Conservation (phyloP, 2,113 vertebrate genomes). For the Lagopus muta region DNA sequence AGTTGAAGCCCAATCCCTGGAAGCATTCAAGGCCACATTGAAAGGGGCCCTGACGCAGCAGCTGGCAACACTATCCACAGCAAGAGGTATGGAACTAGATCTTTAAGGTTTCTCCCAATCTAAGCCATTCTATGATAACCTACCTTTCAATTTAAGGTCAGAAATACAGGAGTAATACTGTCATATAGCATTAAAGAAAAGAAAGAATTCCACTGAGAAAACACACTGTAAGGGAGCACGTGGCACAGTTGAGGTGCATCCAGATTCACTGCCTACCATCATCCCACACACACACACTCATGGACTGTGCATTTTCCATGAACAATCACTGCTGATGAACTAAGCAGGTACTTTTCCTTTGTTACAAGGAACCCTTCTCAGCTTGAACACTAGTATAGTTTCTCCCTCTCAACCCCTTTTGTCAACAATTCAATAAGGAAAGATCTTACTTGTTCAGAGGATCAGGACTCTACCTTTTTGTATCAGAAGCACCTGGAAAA, state of each 20-base stretch:
- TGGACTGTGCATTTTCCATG: neutral
- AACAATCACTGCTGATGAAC: neutral
- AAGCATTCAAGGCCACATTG: too few relatives aligned
- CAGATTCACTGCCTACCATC: neutral
- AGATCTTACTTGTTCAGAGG: neutral
- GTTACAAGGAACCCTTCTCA: neutral
- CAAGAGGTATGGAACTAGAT: too few relatives aligned
- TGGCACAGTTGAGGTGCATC: neutral
- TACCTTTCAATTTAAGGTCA: neutral
- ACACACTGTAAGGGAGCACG: neutral
- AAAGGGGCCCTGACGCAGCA: too few relatives aligned
- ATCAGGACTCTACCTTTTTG: neutral
- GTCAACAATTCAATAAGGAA: neutral
- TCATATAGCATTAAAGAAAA: neutral
- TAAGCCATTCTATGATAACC: neutral
- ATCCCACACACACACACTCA: rapidly evolving
- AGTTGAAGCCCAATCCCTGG: too few relatives aligned
- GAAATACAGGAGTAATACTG: neutral
- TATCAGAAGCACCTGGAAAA: neutral
- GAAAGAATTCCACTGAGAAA: neutral
- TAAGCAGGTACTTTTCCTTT: neutral
- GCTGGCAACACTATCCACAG: too few relatives aligned
- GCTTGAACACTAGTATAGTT: neutral
- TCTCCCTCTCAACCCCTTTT: neutral
- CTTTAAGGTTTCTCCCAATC: too few relatives aligned